A percentile compares a stretch with the other conserved stretches of the same genome.
Conservation (phyloP, 2,797 vertebrate genomes). For the Pygocentrus nattereri region DNA sequence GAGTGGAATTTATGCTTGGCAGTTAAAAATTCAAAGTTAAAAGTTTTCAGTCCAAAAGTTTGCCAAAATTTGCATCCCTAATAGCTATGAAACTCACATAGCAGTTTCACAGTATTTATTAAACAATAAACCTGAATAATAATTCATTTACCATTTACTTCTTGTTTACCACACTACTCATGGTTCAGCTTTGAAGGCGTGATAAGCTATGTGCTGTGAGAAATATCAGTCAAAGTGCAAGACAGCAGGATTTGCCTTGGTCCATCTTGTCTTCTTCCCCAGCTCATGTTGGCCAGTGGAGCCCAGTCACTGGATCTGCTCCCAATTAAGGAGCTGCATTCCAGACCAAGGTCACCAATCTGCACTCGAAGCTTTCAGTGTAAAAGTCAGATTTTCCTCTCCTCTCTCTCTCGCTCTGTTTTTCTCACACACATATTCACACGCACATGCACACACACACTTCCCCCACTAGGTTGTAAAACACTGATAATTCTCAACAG, state of each 20-base stretch:
- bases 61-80: no score
- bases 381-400: constrained; percentile 66
- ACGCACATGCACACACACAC: constrained; percentile 2
- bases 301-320: constrained; percentile 59
- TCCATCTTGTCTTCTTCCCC: constrained; percentile 43
- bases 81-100: background rate
- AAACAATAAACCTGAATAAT: background rate
- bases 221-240: constrained; percentile 6
- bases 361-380: constrained; percentile 59
- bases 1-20: no score
- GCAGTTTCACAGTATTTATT: background rate
- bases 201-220: background rate
- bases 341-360: constrained; percentile 65
- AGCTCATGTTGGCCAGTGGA: constrained; percentile 40
- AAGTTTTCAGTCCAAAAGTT: no score
- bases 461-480: constrained; percentile 65
- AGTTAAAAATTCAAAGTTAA: no score
- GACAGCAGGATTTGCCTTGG: constrained; percentile 5
- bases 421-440: constrained; percentile 46
- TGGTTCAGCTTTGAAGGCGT: background rate
- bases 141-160: background rate
- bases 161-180: no score
- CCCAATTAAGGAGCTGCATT: constrained; percentile 64
- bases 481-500: constrained; percentile 67
- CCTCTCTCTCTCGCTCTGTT: constrained; percentile 54